Evolutionary conservation across 2,797 vertebrate species (phyloP).

Genomic region (Lindbergichthys nudifrons): DNA sequence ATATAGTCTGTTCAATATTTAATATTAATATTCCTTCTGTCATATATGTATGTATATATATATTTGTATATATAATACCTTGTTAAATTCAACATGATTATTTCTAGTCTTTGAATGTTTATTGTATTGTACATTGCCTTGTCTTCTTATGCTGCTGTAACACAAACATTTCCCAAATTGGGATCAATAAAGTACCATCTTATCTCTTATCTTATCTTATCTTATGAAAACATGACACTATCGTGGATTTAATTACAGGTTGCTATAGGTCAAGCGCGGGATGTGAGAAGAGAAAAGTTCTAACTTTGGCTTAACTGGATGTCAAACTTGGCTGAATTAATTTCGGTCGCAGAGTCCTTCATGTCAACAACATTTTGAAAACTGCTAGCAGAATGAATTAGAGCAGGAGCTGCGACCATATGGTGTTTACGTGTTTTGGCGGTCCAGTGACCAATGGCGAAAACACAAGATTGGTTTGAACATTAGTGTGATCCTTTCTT

Average conservation of each 20-base stretch:
- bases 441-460: conserved; percentile 70
- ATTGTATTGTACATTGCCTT: too few species aligned
- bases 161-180: too few species aligned
- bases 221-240: neutral
- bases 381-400: conserved; percentile 71
- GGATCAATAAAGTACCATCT: too few species aligned
- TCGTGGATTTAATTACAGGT: neutral
- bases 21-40: too few species aligned
- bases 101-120: too few species aligned
- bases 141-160: too few species aligned
- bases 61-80: too few species aligned
- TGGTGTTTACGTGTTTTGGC: conserved; percentile 71
- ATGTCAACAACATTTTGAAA: conserved; percentile 59
- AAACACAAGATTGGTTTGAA: conserved; percentile 61
- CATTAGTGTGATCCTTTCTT: conserved; percentile 67
- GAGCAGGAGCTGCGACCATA: conserved; percentile 66
- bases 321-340: conserved; percentile 43
- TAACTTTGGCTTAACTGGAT: conserved; percentile 14
- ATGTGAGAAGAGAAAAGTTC: neutral
- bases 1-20: too few species aligned
- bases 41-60: too few species aligned
- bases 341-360: conserved; percentile 36
- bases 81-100: too few species aligned
- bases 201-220: too few species aligned
- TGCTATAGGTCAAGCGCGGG: neutral